Evolutionary conservation across 2,113 vertebrate species (phyloP), one percentile per base, ranked within the genome.

Genomic region (Smithornis capensis): DNA sequence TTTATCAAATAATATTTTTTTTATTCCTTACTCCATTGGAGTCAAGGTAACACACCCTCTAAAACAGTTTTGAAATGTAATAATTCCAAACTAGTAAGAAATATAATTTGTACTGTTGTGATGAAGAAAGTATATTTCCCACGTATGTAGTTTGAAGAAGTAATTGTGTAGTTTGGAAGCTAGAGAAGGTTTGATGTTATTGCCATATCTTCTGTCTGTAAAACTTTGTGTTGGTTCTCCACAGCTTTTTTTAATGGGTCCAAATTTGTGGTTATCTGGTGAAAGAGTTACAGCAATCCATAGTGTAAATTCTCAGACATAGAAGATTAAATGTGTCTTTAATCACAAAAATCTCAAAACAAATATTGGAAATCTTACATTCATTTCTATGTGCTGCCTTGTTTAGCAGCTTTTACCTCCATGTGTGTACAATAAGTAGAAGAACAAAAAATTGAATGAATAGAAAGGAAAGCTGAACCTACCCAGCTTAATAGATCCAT

Each of bases 361-460:
- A 89, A 91, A 59, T 52, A 64, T 9, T 91, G 77, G 31, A 86
- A 86, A 76, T 68, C 56, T 84, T 87, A 53, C 60, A 84, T 87
- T 93, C 89, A 47, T 89, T 94, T 89, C 74, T 83, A 3, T 14
- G 67, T 88, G 55, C 91, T 94, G 52, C 35, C 63, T 95, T 94
- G 42, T 93, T 90, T 90, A 96, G 87, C 82, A 95, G 69, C 40
- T 96, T 97, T 87, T 77, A 33, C 57, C 28, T 84, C 95, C 95
- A 92, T 96, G 96, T 97, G 94, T 83, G 73, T 91, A 94, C 85
- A 97, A 80, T 90, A 97, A 97, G 94, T 90, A 97, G 97, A 96
- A 90, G 92, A 97, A 97, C 80, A 96, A 91, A 95, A 97, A 96
- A 96, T 89, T 93, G 89, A 97, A 97, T 22, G 62, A 97, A 94